Conservation (phyloP, 2,797 vertebrate genomes). For the Cichlasoma orientale region DNA sequence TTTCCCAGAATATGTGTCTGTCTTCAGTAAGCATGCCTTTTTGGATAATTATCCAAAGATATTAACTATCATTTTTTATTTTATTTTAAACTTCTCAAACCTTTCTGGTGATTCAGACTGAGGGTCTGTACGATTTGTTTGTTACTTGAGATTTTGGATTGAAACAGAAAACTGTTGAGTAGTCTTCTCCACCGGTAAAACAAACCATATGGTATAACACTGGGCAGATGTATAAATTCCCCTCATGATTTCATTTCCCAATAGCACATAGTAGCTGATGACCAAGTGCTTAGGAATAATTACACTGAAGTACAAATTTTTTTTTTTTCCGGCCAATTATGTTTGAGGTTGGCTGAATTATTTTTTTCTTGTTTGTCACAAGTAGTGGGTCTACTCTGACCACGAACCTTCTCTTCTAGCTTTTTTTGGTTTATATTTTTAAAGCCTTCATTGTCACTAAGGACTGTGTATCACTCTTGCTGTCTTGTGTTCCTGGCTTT, state of each 20-base stretch:
- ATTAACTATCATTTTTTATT: background rate
- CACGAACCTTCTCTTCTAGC: background rate
- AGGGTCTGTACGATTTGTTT: background rate
- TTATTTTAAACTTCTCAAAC: background rate
- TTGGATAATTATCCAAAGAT: background rate
- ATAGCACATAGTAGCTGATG: background rate
- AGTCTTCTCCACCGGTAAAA: background rate
- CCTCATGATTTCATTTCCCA: background rate
- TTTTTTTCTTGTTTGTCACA: conserved; percentile 2
- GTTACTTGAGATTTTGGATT: background rate
- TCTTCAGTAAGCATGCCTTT: background rate
- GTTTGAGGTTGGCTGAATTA: background rate
- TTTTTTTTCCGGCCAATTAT: background rate
- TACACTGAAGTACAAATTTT: background rate
- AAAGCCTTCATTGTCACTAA: background rate
- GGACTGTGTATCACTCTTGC: background rate
- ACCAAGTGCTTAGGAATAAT: background rate
- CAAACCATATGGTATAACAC: background rate
- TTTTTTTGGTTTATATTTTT: background rate
- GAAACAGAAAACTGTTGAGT: background rate
- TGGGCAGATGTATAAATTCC: background rate
- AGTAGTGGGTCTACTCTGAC: background rate
- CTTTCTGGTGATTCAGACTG: background rate
- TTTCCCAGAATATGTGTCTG: no score
- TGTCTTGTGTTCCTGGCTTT: conserved; percentile 4